Percentiles rank a stretch among this genome's conserved stretches.
phyloP scores from a whole-genome alignment of 2,797 vertebrate genomes.

The Gallinago stenura region DNA sequence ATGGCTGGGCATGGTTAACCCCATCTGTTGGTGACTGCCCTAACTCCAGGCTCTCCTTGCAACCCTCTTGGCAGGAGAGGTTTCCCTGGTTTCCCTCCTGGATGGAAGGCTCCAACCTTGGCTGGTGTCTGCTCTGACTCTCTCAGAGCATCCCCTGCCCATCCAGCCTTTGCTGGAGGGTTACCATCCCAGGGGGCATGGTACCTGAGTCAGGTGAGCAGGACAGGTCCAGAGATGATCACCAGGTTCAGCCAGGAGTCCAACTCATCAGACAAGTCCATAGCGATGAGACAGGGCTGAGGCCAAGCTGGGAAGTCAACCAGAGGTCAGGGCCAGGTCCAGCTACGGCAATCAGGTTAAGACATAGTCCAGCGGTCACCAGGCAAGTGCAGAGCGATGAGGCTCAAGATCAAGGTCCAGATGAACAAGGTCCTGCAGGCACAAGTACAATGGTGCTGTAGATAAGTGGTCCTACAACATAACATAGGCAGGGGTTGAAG shows the following conservation, averaged over 20 bases:
- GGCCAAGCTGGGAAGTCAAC: not conserved
- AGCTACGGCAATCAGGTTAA: not conserved
- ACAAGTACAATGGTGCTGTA: accelerated
- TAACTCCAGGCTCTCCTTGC: not conserved
- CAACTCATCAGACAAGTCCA: not conserved
- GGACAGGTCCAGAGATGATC: not conserved
- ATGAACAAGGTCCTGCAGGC: not conserved
- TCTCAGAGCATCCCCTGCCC: not conserved
- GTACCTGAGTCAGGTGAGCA: not conserved
- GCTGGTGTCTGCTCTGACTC: not conserved
- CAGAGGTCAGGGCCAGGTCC: not conserved
- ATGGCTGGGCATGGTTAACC: accelerated
- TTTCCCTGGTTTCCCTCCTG: not conserved
- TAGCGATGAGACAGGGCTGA: not conserved
- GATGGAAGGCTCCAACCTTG: not conserved
- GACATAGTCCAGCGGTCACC: not conserved
- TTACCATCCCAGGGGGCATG: not conserved
- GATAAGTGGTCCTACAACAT: not conserved
- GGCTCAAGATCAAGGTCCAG: not conserved
- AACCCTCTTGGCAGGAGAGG: not conserved
- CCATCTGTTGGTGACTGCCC: not conserved
- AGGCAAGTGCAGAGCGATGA: not conserved
- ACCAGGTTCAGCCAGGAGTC: not conserved
- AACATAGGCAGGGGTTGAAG: not conserved
- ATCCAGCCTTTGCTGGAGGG: not conserved